A percentile compares a stretch with the other conserved stretches of the same genome.
phyloP scores from a whole-genome alignment of 2,888 invertebrate genomes.

The Acanthacorydalis orientalis region DNA sequence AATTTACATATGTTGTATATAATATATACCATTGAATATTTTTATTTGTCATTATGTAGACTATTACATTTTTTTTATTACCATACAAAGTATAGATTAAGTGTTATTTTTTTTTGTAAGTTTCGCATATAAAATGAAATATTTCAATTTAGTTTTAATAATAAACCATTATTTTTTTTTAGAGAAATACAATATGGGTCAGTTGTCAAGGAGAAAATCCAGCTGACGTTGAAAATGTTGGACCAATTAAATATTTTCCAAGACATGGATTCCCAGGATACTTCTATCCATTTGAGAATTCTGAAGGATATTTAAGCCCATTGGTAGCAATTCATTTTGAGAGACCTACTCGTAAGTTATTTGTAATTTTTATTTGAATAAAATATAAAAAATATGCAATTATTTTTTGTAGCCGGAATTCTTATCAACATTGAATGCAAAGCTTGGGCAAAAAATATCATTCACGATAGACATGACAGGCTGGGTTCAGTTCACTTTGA shows the following conservation, averaged over 20 bases:
- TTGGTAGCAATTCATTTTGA: constrained; percentile 73
- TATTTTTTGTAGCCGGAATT: constrained; percentile 25
- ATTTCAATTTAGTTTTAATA: no score
- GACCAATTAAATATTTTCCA: constrained; percentile 66
- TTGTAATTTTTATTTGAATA: not conserved
- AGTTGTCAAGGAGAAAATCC: constrained; percentile 90
- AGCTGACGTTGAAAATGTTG: constrained; percentile 81
- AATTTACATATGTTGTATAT: no score
- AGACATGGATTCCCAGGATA: constrained; percentile 74
- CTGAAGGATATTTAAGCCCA: constrained; percentile 76
- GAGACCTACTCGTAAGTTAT: constrained; percentile 59
- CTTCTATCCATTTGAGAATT: constrained; percentile 77
- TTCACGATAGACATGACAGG: constrained; percentile 40
- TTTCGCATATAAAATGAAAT: no score
- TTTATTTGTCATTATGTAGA: no score
- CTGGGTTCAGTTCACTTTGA: constrained; percentile 51
- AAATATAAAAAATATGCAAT: not conserved
- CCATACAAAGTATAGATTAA: no score
- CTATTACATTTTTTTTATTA: no score
- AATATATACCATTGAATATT: no score
- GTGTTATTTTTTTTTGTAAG: no score
- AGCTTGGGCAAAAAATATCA: constrained; percentile 45
- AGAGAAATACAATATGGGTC: constrained; percentile 77
- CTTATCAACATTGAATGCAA: constrained; percentile 43
- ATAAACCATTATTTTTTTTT: constrained; percentile 16